These are phyloP conservation scores for Euura saliciscinereae DNA, from an alignment of 1,140 invertebrate species.

Conservation along the genomic window DNA sequence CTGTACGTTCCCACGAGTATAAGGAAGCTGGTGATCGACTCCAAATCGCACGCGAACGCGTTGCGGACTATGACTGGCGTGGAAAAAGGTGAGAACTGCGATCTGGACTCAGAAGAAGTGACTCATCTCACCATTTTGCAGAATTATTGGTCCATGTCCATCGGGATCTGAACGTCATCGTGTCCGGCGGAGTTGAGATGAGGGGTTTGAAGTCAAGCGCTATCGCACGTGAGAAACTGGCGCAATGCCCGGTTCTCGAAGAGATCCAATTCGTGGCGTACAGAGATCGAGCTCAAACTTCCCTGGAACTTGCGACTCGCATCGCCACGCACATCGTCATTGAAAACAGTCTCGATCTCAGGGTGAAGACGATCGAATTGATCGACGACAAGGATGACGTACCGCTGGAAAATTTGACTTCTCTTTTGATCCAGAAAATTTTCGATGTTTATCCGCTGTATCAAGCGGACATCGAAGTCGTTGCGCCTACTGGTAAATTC, in stretches of 20 bases:
- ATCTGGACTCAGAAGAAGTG: conserved; percentile 8
- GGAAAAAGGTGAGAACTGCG: conserved; percentile 41
- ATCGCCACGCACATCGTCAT: conserved; percentile 71
- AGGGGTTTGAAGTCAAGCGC: conserved; percentile 78
- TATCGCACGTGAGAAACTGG: conserved; percentile 70
- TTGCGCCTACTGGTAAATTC: conserved; percentile 51
- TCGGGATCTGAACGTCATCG: conserved; percentile 34
- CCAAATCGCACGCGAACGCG: conserved; percentile 62
- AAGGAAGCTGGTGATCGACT: conserved; percentile 75
- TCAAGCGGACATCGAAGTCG: conserved; percentile 56
- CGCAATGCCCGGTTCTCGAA: conserved; percentile 71
- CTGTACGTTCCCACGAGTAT: conserved; percentile 83
- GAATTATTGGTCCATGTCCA: background rate
- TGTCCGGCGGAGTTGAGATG: conserved; percentile 78
- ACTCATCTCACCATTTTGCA: background rate
- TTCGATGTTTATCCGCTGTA: conserved; percentile 64
- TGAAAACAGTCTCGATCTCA: conserved; percentile 72
- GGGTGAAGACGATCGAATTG: conserved; percentile 76
- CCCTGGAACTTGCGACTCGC: conserved; percentile 56
- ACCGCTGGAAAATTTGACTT: conserved; percentile 37
- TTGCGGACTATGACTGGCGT: background rate
- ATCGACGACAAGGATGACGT: conserved; percentile 50
- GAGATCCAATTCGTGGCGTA: conserved; percentile 77
- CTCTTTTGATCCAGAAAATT: conserved; percentile 59
- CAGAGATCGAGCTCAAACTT: conserved; percentile 38